Percentiles rank a stretch among this genome's conserved stretches.
These are phyloP conservation scores for Gibbula magus DNA, from an alignment of 2,888 invertebrate genomes.

Conservation along the genomic window DNA sequence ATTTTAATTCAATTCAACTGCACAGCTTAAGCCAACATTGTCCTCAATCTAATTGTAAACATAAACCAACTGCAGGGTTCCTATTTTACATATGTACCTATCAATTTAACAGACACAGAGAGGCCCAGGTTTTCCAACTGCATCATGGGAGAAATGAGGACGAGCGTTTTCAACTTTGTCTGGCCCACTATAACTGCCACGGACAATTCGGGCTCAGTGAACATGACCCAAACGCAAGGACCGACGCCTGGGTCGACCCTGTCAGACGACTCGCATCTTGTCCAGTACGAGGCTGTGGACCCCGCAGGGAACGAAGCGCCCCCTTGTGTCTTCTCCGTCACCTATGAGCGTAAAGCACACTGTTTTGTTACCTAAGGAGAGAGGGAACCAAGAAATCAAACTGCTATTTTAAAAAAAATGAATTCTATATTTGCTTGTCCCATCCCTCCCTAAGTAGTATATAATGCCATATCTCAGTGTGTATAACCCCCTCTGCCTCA, in stretches of 20 bases:
- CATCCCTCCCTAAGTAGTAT: too few relatives aligned
- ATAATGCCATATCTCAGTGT: too few relatives aligned
- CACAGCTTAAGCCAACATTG: too few relatives aligned
- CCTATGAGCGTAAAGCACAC: neutral
- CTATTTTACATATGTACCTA: neutral
- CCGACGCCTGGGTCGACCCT: neutral
- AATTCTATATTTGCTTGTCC: too few relatives aligned
- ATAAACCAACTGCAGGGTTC: too few relatives aligned
- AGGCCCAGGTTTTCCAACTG: neutral
- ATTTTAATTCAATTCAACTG: too few relatives aligned
- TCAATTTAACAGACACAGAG: neutral
- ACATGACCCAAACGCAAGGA: neutral
- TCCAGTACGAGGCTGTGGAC: neutral
- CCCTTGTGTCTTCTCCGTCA: neutral
- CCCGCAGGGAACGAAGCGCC: neutral
- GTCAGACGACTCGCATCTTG: neutral
- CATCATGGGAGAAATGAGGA: neutral
- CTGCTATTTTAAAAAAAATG: too few relatives aligned
- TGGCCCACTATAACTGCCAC: neutral
- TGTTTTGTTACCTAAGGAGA: too few relatives aligned
- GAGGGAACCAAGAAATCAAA: too few relatives aligned
- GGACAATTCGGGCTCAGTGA: neutral
- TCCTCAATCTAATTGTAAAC: too few relatives aligned
- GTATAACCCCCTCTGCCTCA: too few relatives aligned
- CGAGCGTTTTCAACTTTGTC: neutral